These are phyloP conservation scores for Caenorhabditis japonica DNA, from an alignment of 2,888 invertebrate genomes.

Conservation along the genomic window DNA sequence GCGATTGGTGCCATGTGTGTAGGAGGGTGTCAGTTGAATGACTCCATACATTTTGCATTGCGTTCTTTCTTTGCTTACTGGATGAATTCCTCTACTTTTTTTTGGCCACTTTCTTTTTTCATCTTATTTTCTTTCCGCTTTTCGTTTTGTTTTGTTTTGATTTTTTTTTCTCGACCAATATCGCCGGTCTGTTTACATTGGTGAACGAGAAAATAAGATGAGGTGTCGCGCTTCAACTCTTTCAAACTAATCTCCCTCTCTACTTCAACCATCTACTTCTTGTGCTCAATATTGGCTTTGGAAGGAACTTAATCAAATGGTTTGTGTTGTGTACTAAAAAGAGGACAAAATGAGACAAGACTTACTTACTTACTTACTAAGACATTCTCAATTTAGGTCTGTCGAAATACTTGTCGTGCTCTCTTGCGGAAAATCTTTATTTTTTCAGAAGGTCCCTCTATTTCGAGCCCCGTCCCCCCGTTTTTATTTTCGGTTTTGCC, in stretches of 20 bases:
- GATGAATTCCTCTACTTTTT: conserved; percentile 10
- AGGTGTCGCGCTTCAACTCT: background rate
- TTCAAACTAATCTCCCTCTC: background rate
- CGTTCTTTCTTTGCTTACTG: conserved; percentile 11
- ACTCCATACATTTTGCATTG: conserved; percentile 28
- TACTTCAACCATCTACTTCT: background rate
- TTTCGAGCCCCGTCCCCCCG: no score
- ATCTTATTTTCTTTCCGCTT: conserved; percentile 7
- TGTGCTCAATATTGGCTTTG: background rate
- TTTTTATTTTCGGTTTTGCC: background rate
- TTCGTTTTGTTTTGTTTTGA: no score
- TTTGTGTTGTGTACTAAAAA: conserved; percentile 16
- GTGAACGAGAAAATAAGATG: no score
- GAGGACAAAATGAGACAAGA: no score
- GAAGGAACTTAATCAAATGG: conserved; percentile 41
- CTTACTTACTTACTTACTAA: no score
- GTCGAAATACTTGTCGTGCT: no score
- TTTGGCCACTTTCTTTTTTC: conserved; percentile 9
- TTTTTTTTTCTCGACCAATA: no score
- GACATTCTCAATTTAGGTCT: no score
- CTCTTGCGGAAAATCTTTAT: background rate
- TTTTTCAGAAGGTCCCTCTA: background rate
- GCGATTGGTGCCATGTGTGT: conserved; percentile 38
- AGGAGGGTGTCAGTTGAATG: conserved; percentile 19
- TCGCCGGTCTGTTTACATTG: no score